A percentile compares a stretch with the other conserved stretches of the same genome.
Conservation (phyloP, 2,797 vertebrate species). For the Peromyscus melanophrys region DNA sequence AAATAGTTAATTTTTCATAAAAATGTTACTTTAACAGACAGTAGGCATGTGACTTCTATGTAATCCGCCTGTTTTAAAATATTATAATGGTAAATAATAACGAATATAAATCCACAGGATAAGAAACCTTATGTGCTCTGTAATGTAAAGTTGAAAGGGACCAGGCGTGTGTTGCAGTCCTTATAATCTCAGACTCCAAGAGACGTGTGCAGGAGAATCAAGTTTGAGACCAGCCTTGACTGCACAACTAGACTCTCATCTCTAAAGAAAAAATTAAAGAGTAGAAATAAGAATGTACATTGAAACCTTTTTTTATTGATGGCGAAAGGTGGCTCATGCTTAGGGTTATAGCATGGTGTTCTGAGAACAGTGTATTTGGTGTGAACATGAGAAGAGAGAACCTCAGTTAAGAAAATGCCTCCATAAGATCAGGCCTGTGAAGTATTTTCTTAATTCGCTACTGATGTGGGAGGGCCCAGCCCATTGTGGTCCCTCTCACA, state of each 20-base stretch:
- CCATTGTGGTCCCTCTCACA: too few species aligned
- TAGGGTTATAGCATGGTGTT: background rate
- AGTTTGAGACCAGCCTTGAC: background rate
- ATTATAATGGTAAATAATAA: background rate
- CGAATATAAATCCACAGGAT: background rate
- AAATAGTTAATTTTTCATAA: background rate
- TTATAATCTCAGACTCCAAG: background rate
- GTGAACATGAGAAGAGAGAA: background rate
- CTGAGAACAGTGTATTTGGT: background rate
- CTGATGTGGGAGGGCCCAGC: too few species aligned
- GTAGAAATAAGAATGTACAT: background rate
- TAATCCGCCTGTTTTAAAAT: slow-evolving; percentile 4
- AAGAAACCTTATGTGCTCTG: background rate
- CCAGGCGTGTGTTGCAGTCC: background rate
- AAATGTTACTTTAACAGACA: background rate
- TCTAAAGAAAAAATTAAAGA: background rate
- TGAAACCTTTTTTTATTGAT: background rate
- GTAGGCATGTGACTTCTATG: background rate
- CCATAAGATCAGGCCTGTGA: too few species aligned
- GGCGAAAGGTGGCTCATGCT: background rate
- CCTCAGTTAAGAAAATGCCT: too few species aligned
- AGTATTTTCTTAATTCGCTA: background rate
- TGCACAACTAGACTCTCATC: background rate
- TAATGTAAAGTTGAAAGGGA: background rate
- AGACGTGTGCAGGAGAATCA: background rate